Evolutionary conservation across 2,888 invertebrate species (phyloP).

Genomic region (Hetaerina titia): DNA sequence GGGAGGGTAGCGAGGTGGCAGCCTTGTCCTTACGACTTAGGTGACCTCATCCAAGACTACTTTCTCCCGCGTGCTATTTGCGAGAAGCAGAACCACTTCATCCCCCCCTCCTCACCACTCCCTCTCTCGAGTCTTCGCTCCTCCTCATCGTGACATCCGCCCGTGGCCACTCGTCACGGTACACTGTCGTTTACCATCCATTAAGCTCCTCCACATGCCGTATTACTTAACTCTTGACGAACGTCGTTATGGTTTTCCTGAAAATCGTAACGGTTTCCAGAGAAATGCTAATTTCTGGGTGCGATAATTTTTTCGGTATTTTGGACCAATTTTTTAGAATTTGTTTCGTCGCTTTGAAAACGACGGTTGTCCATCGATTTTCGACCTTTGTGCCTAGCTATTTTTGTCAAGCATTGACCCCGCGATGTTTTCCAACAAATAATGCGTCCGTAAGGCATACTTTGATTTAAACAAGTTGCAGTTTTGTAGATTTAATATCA

Average conservation of each 20-base stretch:
- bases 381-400: too few relatives aligned
- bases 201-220: neutral
- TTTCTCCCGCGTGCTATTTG: neutral
- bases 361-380: too few relatives aligned
- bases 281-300: too few relatives aligned
- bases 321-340: too few relatives aligned
- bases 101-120: neutral
- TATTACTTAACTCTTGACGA: neutral
- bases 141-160: neutral
- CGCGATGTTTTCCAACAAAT: too few relatives aligned
- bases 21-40: neutral
- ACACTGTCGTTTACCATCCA: neutral
- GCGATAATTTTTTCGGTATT: too few relatives aligned
- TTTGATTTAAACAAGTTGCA: too few relatives aligned
- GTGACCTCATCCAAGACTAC: slow-evolving; percentile 9
- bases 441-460: too few relatives aligned
- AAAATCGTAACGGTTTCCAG: neutral
- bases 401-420: too few relatives aligned
- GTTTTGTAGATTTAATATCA: too few relatives aligned
- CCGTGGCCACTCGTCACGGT: neutral
- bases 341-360: too few relatives aligned
- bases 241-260: neutral
- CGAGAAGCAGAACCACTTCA: neutral
- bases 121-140: neutral
- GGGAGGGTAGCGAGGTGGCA: neutral